A percentile compares a stretch with the other conserved stretches of the same genome.
These are phyloP conservation scores for Scaptomyza tumidula DNA, from an alignment of 2,888 invertebrate genomes.

Conservation along the genomic window DNA sequence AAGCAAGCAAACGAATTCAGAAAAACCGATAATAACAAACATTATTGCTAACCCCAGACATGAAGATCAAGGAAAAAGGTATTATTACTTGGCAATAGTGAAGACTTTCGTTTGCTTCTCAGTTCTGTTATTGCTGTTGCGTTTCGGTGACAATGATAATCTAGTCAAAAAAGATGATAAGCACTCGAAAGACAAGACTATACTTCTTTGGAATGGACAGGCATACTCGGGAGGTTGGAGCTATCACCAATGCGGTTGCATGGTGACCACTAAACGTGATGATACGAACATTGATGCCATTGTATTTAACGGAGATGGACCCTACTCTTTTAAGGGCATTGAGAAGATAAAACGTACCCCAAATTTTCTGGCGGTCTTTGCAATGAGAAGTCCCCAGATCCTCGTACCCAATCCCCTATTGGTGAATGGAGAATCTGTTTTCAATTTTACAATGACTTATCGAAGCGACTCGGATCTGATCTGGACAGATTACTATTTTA, in stretches of 20 bases:
- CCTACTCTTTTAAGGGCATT: constrained; percentile 3
- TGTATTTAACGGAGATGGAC: constrained; percentile 15
- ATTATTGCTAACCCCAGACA: not conserved
- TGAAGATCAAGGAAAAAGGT: not conserved
- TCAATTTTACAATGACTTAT: constrained; percentile 66
- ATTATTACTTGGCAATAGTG: not conserved
- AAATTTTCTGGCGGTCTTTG: constrained; percentile 14
- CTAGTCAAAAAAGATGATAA: not conserved
- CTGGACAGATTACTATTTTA: constrained; percentile 47
- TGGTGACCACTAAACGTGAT: constrained; percentile 15
- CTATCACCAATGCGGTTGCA: constrained; percentile 16
- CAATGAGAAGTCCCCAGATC: constrained; percentile 15
- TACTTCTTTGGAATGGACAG: constrained; percentile 14
- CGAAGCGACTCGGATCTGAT: constrained; percentile 58
- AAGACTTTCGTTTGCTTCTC: constrained; percentile 11
- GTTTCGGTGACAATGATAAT: not conserved
- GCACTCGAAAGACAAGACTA: not conserved
- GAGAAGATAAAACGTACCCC: not conserved
- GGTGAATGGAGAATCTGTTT: constrained; percentile 1
- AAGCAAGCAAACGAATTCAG: not conserved
- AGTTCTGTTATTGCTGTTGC: constrained; percentile 5
- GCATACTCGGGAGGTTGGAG: not conserved
- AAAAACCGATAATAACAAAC: not conserved
- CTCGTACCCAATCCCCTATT: not conserved
- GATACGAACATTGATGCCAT: constrained; percentile 3